Percentiles rank a stretch among this genome's conserved stretches.
Conservation (phyloP, 2,888 invertebrate species). For the Acrocyrtus sp. region DNA sequence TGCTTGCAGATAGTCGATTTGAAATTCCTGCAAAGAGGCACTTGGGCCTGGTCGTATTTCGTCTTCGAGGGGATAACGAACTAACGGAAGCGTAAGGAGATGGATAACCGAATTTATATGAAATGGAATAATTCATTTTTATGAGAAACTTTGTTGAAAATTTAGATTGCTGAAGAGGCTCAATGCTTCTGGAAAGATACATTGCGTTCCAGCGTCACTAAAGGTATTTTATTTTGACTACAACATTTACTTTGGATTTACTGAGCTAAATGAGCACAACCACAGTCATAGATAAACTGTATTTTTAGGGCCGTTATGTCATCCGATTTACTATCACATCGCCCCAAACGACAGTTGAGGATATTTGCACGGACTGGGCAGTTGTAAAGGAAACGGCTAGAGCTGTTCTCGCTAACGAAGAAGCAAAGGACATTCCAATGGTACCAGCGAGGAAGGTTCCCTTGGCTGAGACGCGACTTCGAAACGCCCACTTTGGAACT, state of each 20-base stretch:
- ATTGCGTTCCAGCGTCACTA: conserved; percentile 94
- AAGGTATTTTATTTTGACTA: no score
- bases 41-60: conserved; percentile 90
- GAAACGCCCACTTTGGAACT: conserved; percentile 90
- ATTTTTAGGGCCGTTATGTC: conserved; percentile 57
- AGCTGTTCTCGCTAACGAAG: conserved; percentile 73
- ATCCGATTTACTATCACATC: conserved; percentile 91
- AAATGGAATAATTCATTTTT: conserved; percentile 10
- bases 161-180: conserved; percentile 76
- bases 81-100: conserved; percentile 77
- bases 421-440: conserved; percentile 68
- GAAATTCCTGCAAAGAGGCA: conserved; percentile 89
- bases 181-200: conserved; percentile 87
- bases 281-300: no score
- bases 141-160: neutral
- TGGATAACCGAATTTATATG: no score
- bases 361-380: conserved; percentile 81
- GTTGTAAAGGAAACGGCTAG: conserved; percentile 72
- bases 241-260: neutral
- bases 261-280: no score
- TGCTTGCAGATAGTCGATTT: conserved; percentile 84
- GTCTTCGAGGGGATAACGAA: conserved; percentile 79
- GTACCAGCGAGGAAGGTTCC: conserved; percentile 65
- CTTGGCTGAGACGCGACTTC: conserved; percentile 80
- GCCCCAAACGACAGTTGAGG: conserved; percentile 74